Evolutionary conservation across 1,140 invertebrate genomes (phyloP).

Genomic region (Bombus pascuorum): DNA sequence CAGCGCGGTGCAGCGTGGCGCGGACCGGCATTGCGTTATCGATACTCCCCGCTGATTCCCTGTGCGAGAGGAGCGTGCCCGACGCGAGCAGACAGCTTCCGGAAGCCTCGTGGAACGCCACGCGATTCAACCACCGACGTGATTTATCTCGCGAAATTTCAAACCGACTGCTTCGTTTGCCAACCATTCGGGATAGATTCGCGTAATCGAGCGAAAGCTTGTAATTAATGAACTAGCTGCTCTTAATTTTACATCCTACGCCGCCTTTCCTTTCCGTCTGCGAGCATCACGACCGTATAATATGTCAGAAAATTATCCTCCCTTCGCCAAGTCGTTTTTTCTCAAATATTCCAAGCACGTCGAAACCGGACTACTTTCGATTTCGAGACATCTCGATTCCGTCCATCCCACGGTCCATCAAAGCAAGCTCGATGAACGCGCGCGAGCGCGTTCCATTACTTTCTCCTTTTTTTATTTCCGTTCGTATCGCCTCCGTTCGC

Average conservation of each 20-base stretch:
- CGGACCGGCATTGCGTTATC: neutral
- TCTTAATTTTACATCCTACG: constrained; percentile 13
- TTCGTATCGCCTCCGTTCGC: constrained; percentile 16
- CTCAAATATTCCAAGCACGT: neutral
- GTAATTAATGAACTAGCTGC: constrained; percentile 5
- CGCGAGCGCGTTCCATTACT: constrained; percentile 13
- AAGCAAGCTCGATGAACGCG: neutral
- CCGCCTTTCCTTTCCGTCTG: neutral
- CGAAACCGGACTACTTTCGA: neutral
- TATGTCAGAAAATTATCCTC: neutral
- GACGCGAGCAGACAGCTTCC: constrained; percentile 27
- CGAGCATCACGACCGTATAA: neutral
- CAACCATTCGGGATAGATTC: neutral
- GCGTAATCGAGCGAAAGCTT: constrained; percentile 23
- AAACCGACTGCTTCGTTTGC: constrained; percentile 1
- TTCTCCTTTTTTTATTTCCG: constrained; percentile 38
- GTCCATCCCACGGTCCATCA: constrained; percentile 5
- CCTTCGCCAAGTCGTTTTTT: neutral
- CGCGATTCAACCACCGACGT: constrained; percentile 22
- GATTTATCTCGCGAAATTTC: constrained; percentile 44
- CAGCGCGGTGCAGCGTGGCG: neutral
- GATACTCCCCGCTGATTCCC: neutral
- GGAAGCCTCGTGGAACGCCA: constrained; percentile 8
- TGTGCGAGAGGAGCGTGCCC: neutral
- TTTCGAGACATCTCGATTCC: neutral